Conservation (phyloP, 1,140 invertebrate species). For the Sarcophaga bullata region DNA sequence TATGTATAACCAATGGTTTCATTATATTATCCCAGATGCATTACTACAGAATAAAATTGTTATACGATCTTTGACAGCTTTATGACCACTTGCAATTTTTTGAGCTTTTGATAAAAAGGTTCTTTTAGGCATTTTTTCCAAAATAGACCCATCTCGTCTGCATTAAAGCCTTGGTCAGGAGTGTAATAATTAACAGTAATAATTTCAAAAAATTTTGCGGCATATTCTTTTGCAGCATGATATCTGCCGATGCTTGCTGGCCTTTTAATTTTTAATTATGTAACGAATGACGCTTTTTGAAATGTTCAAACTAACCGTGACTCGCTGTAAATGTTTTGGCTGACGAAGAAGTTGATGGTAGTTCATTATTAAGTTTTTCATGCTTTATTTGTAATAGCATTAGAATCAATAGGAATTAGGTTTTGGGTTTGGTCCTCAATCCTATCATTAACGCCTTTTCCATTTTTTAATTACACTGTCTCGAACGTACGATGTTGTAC, state of each 20-base stretch:
- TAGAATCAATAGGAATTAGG: constrained; percentile 17
- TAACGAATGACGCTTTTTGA: no score
- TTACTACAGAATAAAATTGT: constrained; percentile 6
- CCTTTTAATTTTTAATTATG: no score
- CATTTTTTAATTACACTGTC: constrained; percentile 33
- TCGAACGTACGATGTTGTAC: constrained; percentile 34
- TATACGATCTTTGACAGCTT: constrained; percentile 66
- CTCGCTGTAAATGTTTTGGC: no score
- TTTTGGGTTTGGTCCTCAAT: constrained; percentile 38
- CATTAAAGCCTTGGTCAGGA: constrained; percentile 64
- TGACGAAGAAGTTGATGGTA: no score
- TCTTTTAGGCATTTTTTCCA: constrained; percentile 67
- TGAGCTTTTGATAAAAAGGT: constrained; percentile 64
- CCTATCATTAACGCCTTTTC: constrained; percentile 39
- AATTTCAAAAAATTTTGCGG: no score
- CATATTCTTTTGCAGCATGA: no score
- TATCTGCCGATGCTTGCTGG: no score
- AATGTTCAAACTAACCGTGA: no score
- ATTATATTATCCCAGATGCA: constrained; percentile 2
- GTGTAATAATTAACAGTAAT: constrained; percentile 48
- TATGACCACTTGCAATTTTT: constrained; percentile 63
- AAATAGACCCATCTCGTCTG: constrained; percentile 64
- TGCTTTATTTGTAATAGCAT: constrained; percentile 27
- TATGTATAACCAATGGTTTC: not conserved
- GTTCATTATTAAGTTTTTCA: not conserved